Base-by-base conservation (phyloP, 1,140 invertebrate species). In the Phocides pigmalion region DNA sequence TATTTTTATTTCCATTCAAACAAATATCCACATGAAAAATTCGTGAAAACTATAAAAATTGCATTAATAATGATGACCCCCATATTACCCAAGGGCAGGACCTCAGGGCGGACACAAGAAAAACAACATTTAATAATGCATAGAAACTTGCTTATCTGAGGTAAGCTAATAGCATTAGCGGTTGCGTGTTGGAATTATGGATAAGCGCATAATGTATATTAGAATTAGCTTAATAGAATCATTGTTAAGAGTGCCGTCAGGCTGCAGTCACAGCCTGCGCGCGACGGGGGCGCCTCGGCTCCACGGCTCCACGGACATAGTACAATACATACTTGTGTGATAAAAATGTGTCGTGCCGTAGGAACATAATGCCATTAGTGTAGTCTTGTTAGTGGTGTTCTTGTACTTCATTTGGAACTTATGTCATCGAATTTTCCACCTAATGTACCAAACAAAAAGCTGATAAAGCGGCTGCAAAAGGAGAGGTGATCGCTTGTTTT, bases 151-250 rank as follows among this genome's bases (percentile, higher is more conserved):
- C 5, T 49, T 12, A 14, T 25, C 12, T 22, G n/a, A 22, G 19
- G 46, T 49, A 39, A 53, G 50, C 39, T 53, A 53, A 37, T 37
- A 53, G 16, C n/a, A 35, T 53, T 53, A 53, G 50, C 19, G 0
- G 46, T 53, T 53, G 50, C 50, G 50, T 53, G 50, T n/a, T 25
- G 46, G 15, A 54, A 39, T 41, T 54, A 54, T 41, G 51, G 35
- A 54, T 41, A 54, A 54, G 16, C 37, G 37, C 49, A 11, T 16
- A 3, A 41, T 5, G 28, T 35, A 37, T 41, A 54, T 54, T 54
- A 19, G 16, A 41, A 54, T 54, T 39, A 54, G 19, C 51, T 54
- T 54, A 54, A 56, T 56, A 15, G 53, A 56, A 56, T 56, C 53
- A 56, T 12, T 56, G 39, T 44, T 42, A 56, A 28, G 39, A 56